Conservation (phyloP, 92 coral and sea anemone species). For the Isaurus tuberculatus region DNA sequence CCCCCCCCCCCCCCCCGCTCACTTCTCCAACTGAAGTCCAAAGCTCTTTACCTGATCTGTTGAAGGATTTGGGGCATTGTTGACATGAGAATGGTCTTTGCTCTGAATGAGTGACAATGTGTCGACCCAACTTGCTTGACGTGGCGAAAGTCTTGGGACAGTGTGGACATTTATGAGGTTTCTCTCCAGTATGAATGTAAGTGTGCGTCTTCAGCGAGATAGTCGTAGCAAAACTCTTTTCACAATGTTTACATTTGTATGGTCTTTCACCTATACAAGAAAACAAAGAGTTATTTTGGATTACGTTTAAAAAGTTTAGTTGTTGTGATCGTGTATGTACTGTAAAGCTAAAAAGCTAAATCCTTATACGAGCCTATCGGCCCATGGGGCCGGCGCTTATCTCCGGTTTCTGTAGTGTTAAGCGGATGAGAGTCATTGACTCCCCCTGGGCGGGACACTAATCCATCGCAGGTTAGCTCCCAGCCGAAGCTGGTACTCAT, state of each 20-base stretch:
- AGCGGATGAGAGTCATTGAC: too few relatives aligned
- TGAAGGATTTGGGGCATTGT: conserved; percentile 95
- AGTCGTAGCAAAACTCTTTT: conserved; percentile 96
- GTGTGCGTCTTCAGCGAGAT: conserved; percentile 99
- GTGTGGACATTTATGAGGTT: conserved; percentile 99
- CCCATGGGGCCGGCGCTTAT: too few relatives aligned
- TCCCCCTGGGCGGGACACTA: too few relatives aligned
- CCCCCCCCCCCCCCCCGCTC: neutral
- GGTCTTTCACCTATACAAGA: conserved; percentile 87
- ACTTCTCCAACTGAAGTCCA: too few relatives aligned
- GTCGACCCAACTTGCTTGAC: conserved; percentile 97
- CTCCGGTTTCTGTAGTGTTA: too few relatives aligned
- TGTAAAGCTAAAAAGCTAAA: too few relatives aligned
- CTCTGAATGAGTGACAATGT: conserved; percentile 97
- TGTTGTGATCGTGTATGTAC: neutral
- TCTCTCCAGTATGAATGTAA: conserved; percentile 98
- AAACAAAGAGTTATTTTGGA: neutral
- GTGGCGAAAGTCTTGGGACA: conserved; percentile 99
- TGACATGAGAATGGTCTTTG: conserved; percentile 94
- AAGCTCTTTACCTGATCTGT: conserved; percentile 85
- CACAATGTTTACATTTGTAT: conserved; percentile 96
- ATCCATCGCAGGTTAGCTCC: too few relatives aligned
- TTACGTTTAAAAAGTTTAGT: neutral
- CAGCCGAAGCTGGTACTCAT: too few relatives aligned
- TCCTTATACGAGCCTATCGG: too few relatives aligned